Base-by-base conservation (phyloP, 1,140 invertebrate species). In the Gryon sp. region DNA sequence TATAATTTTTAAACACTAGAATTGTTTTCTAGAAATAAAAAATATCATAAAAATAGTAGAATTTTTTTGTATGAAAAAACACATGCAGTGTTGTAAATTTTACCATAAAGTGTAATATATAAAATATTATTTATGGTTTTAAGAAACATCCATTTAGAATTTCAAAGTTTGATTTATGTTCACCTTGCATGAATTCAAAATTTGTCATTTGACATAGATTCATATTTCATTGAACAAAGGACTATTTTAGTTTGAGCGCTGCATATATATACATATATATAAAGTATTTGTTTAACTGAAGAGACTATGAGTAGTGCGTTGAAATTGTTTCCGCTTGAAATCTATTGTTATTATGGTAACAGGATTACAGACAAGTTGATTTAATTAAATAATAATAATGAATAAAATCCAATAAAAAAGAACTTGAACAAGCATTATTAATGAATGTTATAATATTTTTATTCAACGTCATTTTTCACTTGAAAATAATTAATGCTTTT, bases 141-240 rank as follows among this genome's bases (percentile, higher is more conserved):
- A 24, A 36, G 34, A 65, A 65, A 41, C 40, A 30, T 36, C 9
- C 46, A 69, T 50, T 59, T 50, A 30, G 52, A 8, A 50, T 38
- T 69, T 50, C 32, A 59, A 18, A 59, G 50, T 41, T 19, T 69
- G 65, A 69, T 62, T 73, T 53, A 60, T 40, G 14, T 30, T 41
- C 26, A 11, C 22, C 16, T 45, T 20, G 34, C 28, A 9, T 62
- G 57, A 46, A 72, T 30, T 45, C 45, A 28, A 70, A 60, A 72
- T 72, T 72, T 36, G 48, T 40, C 40, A 55, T 72, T 72, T 72
- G 68, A 60, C 55, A 62, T 46, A 72, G 68, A 73, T 73, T 73
- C 50, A 57, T 72, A 60, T 63, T 73, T 63, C 68, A 73, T 73
- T 63, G 48, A 62, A 63, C 41, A 57, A 73, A 63, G 59, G 45